phyloP scores from a whole-genome alignment of 1,140 invertebrate genomes.

The Cepaea nemoralis region DNA sequence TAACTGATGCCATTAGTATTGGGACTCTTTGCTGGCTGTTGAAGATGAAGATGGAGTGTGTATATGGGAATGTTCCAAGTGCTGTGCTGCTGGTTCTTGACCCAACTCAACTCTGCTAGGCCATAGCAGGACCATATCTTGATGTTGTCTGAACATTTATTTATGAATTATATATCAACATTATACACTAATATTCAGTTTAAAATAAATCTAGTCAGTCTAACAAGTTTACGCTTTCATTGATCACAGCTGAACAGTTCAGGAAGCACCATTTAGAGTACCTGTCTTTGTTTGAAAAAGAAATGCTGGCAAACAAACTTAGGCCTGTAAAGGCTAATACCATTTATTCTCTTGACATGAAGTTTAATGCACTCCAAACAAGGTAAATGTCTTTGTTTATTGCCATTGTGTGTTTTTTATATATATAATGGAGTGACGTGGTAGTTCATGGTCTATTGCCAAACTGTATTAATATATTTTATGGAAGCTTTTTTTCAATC shows the following conservation, averaged over 20 bases:
- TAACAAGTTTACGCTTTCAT: too few species aligned
- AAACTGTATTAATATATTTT: background rate
- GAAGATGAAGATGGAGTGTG: too few species aligned
- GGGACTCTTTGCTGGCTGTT: too few species aligned
- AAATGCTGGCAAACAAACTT: conserved; percentile 64
- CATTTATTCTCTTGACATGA: conserved; percentile 55
- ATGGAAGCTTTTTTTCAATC: background rate
- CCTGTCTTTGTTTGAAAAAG: conserved; percentile 66
- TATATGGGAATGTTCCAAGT: too few species aligned
- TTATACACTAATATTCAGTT: too few species aligned
- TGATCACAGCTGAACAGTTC: conserved; percentile 52
- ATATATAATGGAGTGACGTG: background rate
- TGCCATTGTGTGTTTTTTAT: background rate
- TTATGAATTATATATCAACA: too few species aligned
- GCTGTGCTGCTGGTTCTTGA: too few species aligned
- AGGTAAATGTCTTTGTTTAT: background rate
- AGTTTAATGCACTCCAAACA: conserved; percentile 43
- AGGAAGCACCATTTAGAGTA: conserved; percentile 55
- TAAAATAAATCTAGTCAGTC: too few species aligned
- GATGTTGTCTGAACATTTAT: too few species aligned
- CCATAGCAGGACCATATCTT: too few species aligned
- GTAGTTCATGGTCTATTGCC: background rate
- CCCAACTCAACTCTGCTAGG: too few species aligned
- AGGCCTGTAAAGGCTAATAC: conserved; percentile 52
- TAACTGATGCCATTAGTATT: too few species aligned